Base-by-base conservation (phyloP, 2,113 vertebrate species). In the Cathartes aura region DNA sequence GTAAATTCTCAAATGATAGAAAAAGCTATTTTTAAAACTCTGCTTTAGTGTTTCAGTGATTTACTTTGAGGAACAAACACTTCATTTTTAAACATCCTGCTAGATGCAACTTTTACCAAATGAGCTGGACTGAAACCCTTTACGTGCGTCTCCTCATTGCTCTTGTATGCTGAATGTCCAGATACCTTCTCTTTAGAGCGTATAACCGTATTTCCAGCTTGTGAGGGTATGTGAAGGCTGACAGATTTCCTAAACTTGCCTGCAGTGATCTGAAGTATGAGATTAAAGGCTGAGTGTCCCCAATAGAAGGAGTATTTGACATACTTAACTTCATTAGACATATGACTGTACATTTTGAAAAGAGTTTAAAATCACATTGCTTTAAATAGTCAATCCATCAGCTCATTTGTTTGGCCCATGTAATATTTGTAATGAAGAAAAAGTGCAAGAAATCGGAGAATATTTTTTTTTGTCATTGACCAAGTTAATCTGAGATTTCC, bases 51-150 rank as follows among this genome's bases (percentile, higher is more conserved):
- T 93, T 97, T 79, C 71, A 50, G 4, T 80, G 58, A 84, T 91
- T 96, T 97, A 87, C 76, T 96, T 85, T 88, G 56, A 86, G 70
- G 89, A 91, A 79, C 87, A 96, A 97, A 89, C 95, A 94, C 34
- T 91, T 94, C 34, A 62, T 66, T 94, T 95, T 93, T 90, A 96
- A 96, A 96, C 95, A 95, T 95, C 93, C 94, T 96, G 93, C 67
- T 96, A 21, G 53, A 95, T 85, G 32, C 78, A 85, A 45, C 76
- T 93, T 92, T 74, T 78, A 91, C 26, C 43, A 47, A 78, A n/a
- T 8, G 32, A 89, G 16, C 55, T 64, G 73, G 43, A 30, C 70
- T 89, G 56, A 27, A 42, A 53, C 66, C 79, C 58, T 74, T 38
- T 9, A 13, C 0, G 0, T 48, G 36, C 6, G 1, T 75, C 40